Base-by-base conservation (phyloP, 2,113 vertebrate genomes). In the Lamprotornis superbus region DNA sequence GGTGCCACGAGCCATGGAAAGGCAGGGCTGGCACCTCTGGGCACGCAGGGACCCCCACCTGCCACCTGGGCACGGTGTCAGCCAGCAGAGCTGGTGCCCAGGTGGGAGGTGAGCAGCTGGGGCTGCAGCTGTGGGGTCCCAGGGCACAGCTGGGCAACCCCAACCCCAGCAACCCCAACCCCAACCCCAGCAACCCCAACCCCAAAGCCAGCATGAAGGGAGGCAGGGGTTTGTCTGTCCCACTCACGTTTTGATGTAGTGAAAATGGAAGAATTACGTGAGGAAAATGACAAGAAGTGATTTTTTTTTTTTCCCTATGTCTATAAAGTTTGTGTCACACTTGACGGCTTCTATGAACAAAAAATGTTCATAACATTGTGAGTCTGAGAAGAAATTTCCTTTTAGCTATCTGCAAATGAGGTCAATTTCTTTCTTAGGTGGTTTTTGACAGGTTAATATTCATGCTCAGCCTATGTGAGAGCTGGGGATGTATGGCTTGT, bases 81-180 rank as follows among this genome's bases (percentile, higher is more conserved):
- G 31, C 15, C 15, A 21, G 40, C 55, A 44, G 7, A 7, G 18
- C 22, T 47, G 39, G n/a, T n/a, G n/a, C n/a, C n/a, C n/a, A n/a
- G n/a, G n/a, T n/a, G n/a, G n/a, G n/a, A n/a, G n/a, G n/a, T n/a
- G n/a, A n/a, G n/a, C n/a, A n/a, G n/a, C n/a, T n/a, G n/a, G n/a
- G n/a, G n/a, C n/a, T n/a, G n/a, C n/a, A n/a, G n/a, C n/a, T 12
- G 12, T 4, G 27, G 2, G 40, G 25, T 2, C 6, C 0, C 44
- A 17, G 61, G 15, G 13, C 7, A 23, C 27, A 10, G 10, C 20
- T 0, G 10, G 21, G 49, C 68, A 63, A 2, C 9, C 46, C 40
- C 69, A 47, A 6, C 10, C 35, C 13, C 39, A n/a, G 49, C 68
- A 63, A 2, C 9, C 46, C 40, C 69, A 47, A 6, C 10, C 35